Conservation (phyloP, 2,888 invertebrate genomes). For the Meghimatium bilineatum region DNA sequence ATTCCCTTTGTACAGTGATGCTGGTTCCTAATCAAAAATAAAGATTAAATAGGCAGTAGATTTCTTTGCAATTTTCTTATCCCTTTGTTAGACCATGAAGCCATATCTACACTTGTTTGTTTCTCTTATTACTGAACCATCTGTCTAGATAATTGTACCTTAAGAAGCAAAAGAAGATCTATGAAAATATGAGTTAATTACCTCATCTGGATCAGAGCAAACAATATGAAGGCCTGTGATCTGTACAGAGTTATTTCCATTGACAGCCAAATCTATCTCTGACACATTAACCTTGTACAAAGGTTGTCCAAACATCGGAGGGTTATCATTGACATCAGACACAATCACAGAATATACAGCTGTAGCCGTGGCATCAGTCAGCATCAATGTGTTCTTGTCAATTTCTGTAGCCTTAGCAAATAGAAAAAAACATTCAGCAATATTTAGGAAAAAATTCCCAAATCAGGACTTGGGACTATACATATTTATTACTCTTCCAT, state of each 20-base stretch:
- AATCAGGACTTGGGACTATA: too few relatives aligned
- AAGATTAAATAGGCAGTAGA: too few relatives aligned
- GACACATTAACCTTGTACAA: slow-evolving; percentile 41
- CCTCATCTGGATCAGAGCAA: slow-evolving; percentile 42
- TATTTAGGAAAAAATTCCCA: too few relatives aligned
- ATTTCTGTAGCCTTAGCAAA: slow-evolving; percentile 38
- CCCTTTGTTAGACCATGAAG: too few relatives aligned
- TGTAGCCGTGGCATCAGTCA: slow-evolving; percentile 26
- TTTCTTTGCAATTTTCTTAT: too few relatives aligned
- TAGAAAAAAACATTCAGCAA: neutral
- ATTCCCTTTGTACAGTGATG: too few relatives aligned
- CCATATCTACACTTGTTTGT: too few relatives aligned
- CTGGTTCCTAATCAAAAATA: too few relatives aligned
- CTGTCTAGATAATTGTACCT: neutral
- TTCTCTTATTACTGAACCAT: too few relatives aligned
- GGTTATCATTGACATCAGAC: slow-evolving; percentile 51
- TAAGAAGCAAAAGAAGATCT: neutral
- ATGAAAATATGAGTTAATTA: slow-evolving; percentile 1
- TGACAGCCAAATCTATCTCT: slow-evolving; percentile 17
- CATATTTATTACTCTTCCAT: too few relatives aligned
- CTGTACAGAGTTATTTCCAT: neutral
- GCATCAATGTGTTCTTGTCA: neutral
- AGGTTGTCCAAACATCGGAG: slow-evolving; percentile 34
- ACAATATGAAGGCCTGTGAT: slow-evolving; percentile 40
- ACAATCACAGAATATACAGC: slow-evolving; percentile 33